Evolutionary conservation across 2,888 invertebrate species (phyloP).

Genomic region (Thymelicus sylvestris): DNA sequence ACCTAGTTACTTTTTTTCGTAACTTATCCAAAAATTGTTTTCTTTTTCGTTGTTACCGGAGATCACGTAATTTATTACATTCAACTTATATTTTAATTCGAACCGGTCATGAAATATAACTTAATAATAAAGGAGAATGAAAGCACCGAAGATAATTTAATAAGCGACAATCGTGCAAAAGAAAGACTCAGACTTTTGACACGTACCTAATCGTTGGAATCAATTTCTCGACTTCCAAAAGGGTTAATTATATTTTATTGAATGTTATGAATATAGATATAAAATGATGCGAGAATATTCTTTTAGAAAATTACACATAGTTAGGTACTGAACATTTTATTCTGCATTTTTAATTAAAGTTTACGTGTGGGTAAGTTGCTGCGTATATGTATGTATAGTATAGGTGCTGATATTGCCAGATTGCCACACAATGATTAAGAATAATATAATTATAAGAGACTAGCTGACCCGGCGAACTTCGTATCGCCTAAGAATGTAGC

Average conservation of each 20-base stretch:
- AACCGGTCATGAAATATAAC: slow-evolving; percentile 19
- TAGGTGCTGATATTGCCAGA: no score
- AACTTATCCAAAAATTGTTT: not conserved
- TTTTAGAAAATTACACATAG: no score
- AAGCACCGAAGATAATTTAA: slow-evolving; percentile 6
- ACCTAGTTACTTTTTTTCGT: not conserved
- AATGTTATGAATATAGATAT: not conserved
- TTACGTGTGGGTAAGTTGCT: no score
- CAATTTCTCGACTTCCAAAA: not conserved
- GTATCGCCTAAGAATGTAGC: no score
- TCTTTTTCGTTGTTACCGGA: not conserved
- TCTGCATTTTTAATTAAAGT: no score
- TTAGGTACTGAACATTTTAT: no score
- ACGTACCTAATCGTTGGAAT: slow-evolving; percentile 1
- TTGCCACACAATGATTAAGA: no score
- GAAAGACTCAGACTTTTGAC: not conserved
- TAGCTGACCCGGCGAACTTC: no score
- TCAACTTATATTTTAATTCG: slow-evolving; percentile 2
- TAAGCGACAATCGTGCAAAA: not conserved
- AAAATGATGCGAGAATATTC: not conserved
- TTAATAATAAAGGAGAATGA: slow-evolving; percentile 3
- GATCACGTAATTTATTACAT: slow-evolving; percentile 19
- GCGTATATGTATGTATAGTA: no score
- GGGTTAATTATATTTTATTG: not conserved
- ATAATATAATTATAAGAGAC: no score